Evolutionary conservation across 2,113 vertebrate genomes (phyloP), one percentile per base, ranked within the genome.

Genomic region (Galeopterus variegatus): DNA sequence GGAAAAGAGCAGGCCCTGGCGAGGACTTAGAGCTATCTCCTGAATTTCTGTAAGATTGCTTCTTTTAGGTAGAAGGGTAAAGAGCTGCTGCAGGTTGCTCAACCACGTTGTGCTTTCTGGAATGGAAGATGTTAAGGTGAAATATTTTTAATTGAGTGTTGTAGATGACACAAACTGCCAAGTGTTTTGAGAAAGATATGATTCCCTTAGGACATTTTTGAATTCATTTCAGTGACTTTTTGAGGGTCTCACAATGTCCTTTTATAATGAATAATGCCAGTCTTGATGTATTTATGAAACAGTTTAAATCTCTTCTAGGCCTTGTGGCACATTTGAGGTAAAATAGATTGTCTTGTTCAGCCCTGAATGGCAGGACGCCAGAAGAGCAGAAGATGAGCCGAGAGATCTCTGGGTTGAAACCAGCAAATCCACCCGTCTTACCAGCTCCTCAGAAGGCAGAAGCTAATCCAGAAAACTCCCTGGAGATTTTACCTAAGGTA

Each of bases 401-500:
- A 83, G 98, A 98, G 73, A 91, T 98, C 64, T 96, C 96, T 41
- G 98, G 97, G 45, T 48, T 99, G 73, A 99, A 99, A 64, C 98
- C 98, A 3, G 98, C 97, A 21, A 81, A 98, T 52, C 99, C 98
- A 9, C 99, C 96, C 0, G 98, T 98, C 81, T n/a, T 99, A 1
- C 99, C 98, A 2, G 99, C 98, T 10, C 98, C 98, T 18, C 97
- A 93, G 96, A 98, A 98, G 96, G 97, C 98, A 90, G 96, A 81
- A 45, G 80, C 31, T 45, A 65, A 18, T 11, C 97, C 12, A 19
- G 94, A 95, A 65, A 88, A 96, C 26, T 79, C 97, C 76, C 97
- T 97, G 18, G 98, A 99, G 45, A 76, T 95, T 23, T 96, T 97
- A 1, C 97, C 98, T 0, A 98, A 99, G 99, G 99, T 99, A 98